These are phyloP conservation scores for Rhaphigaster nebulosa DNA, from an alignment of 2,888 invertebrate genomes.

Conservation along the genomic window DNA sequence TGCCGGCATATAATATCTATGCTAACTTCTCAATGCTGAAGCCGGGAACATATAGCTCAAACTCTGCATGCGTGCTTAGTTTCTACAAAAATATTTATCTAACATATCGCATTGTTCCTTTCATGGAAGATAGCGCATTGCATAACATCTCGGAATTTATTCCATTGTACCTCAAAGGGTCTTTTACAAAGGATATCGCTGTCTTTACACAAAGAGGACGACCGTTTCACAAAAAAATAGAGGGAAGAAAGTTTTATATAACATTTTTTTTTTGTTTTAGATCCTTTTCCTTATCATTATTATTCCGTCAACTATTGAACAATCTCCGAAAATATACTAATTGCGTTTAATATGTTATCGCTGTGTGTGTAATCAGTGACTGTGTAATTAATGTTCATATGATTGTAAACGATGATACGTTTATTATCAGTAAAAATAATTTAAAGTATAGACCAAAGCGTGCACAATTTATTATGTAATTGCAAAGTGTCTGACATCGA, in stretches of 20 bases:
- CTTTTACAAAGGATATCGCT: background rate
- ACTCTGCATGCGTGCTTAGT: background rate
- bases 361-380: no score
- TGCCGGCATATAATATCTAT: no score
- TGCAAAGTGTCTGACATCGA: no score
- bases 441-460: no score
- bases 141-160: background rate
- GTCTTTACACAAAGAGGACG: background rate
- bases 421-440: no score
- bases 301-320: no score
- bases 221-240: background rate
- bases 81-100: background rate
- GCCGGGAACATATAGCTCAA: background rate
- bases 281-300: no score
- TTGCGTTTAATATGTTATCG: no score
- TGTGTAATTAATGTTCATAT: no score
- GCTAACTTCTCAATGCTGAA: background rate
- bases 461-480: no score
- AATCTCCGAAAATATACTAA: no score
- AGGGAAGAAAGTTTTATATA: background rate
- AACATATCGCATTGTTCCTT: background rate
- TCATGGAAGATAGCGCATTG: slow-evolving; percentile 32
- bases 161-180: slow-evolving; percentile 16
- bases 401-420: no score
- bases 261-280: background rate